Base-by-base conservation (phyloP, 2,797 vertebrate genomes). In the Alouatta caraya region DNA sequence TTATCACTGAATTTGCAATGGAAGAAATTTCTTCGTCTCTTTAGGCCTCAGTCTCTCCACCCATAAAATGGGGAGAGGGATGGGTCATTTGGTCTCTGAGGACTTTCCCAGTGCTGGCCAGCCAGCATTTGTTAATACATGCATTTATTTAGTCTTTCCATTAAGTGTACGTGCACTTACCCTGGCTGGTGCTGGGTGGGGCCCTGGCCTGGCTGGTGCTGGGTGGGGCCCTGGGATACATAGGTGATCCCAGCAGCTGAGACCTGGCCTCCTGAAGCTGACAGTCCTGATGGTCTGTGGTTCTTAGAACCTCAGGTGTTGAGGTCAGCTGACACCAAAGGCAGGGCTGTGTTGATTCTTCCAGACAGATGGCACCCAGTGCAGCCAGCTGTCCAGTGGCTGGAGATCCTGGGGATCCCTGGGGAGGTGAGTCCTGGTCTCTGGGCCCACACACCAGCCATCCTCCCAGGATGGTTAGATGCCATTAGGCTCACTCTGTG, bases 111-210 rank as follows among this genome's bases (percentile, higher is more conserved):
- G 30, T 5, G 57, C 57, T 14, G 4, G 33, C 64, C 15, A 37
- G n/a, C 48, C 39, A 2, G 30, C 5, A 2, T 59, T 14, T 15
- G 24, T 81, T 24, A 90, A 5, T 44, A 67, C 33, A 12, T 0
- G 10, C 33, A 5, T 67, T 59, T n/a, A 13, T 8, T 48, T 37
- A 3, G 70, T n/a, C 72, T 70, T 28, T 80, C 24, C 12, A 2
- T 6, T 13, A 2, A 37, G 67, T 0, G 0, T 5, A 1, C 10
- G 33, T 42, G 64, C 28, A 5, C 22, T 21, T 13, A 19, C 28
- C 42, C 2, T 46, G 33, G 50, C 72, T 80, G n/a, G 50, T 4
- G 5, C 57, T 57, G 6, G 24, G 42, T 33, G 61, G 48, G 50
- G n/a, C n/a, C n/a, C n/a, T n/a, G n/a, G n/a, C n/a, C n/a, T n/a